Evolutionary conservation across 2,797 vertebrate genomes (phyloP), one percentile per base, ranked within the genome.

Genomic region (Chromis chromis): DNA sequence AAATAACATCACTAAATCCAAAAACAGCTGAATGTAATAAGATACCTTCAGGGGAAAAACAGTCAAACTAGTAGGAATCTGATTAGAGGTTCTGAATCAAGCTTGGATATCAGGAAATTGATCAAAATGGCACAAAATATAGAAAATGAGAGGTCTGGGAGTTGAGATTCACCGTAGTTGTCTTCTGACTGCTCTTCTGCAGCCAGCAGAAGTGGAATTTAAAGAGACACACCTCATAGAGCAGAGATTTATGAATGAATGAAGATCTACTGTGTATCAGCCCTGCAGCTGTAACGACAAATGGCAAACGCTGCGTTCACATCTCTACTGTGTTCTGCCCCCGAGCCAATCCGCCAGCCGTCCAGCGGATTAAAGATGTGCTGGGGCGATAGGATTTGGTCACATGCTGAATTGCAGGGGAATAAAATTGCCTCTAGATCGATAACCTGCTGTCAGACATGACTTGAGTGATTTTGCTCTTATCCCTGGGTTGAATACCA

Each of bases 381-480:
- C 73, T 33, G 25, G 27, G 28, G 21, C 17, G 83, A 90, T 81
- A 81, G 55, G 59, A 79, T 82, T 67, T 65, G 83, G 84, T 68
- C 84, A 48, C 74, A 66, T 6, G 1, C 70, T 75, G 85, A 81
- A 83, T 85, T 65, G 57, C 61, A 54, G 17, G 17, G 17, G 44
- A 81, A 76, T 81, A 86, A 89, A 89, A 90, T 61, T 66, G 84
- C 74, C 49, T 78, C 13, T 16, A 21, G 84, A 90, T 92, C 86
- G 8, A 92, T 90, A 88, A 83, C 67, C 66, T 65, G 80, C 87
- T 82, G 85, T 89, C 89, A 83, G 88, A 85, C 80, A 76, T n/a
- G 84, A 61, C 81, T 75, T 81, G 83, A 88, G 74, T 67, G 74
- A 89, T 85, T 78, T 36, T 11, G 81, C 65, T 76, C 60, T 81